phyloP scores from a whole-genome alignment of 1,140 invertebrate species.

The Papilio xuthus region DNA sequence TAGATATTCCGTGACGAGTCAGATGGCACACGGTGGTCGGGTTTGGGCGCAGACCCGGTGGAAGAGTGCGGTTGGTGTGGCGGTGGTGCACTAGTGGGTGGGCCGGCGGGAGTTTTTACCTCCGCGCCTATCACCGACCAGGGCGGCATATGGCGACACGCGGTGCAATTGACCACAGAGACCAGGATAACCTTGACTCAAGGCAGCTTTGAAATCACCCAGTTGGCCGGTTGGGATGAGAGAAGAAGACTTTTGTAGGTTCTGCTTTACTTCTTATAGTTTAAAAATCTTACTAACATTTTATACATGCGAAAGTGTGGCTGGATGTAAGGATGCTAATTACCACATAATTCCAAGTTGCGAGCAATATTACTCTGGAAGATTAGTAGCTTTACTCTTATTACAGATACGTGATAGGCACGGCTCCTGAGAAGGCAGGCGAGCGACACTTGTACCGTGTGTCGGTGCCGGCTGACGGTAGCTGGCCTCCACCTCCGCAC shows the following conservation, averaged over 20 bases:
- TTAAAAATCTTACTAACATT: not conserved
- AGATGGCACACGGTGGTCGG: conserved; percentile 72
- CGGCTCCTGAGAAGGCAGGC: conserved; percentile 85
- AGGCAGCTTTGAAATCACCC: conserved; percentile 85
- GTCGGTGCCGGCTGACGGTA: conserved; percentile 61
- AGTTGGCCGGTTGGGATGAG: conserved; percentile 82
- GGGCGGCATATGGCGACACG: conserved; percentile 68
- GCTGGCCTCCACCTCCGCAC: conserved; percentile 64
- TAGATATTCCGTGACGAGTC: conserved; percentile 74
- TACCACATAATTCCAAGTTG: too few relatives aligned
- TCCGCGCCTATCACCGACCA: conserved; percentile 62
- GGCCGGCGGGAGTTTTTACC: conserved; percentile 59
- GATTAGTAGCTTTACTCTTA: not conserved
- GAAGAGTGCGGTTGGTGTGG: conserved; percentile 74
- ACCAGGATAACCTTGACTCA: conserved; percentile 82
- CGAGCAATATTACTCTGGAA: not conserved
- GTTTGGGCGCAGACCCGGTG: conserved; percentile 67
- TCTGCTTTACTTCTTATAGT: conserved; percentile 17
- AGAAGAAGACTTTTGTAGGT: conserved; percentile 84
- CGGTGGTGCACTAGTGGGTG: conserved; percentile 61
- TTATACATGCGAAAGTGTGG: too few relatives aligned
- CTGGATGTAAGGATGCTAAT: too few relatives aligned
- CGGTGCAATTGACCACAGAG: conserved; percentile 57
- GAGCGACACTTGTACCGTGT: conserved; percentile 89
- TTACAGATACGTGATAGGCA: conserved; percentile 85